These are phyloP conservation scores for Otocyon megalotis DNA, from an alignment of 2,113 vertebrate genomes.

Conservation along the genomic window DNA sequence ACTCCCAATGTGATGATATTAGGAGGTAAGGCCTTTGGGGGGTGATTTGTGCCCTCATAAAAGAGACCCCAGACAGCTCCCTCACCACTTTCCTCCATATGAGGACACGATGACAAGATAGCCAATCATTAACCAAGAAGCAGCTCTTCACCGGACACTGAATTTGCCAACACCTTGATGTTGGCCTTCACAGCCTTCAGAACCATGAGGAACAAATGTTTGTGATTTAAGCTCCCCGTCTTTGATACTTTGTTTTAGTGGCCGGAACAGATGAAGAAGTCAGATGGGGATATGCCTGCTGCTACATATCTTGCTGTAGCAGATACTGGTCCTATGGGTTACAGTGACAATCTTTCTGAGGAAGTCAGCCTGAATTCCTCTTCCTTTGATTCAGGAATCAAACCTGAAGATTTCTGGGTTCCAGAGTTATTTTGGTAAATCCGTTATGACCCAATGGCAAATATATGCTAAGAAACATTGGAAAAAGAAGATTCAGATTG, in stretches of 20 bases:
- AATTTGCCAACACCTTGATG: neutral
- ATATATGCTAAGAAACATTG: neutral
- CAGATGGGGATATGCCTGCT: neutral
- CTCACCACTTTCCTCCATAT: neutral
- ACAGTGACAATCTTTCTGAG: neutral
- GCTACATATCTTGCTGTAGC: accelerated
- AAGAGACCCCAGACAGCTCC: neutral
- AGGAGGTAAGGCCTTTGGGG: neutral
- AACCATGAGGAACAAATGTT: neutral
- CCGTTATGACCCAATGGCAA: neutral
- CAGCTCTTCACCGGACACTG: neutral
- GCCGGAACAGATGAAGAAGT: no score
- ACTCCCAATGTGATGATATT: no score
- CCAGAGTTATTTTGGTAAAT: neutral
- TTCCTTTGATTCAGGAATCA: neutral
- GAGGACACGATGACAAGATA: neutral
- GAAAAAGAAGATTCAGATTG: neutral
- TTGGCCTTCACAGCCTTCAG: neutral
- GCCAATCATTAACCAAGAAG: neutral
- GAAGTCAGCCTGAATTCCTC: neutral
- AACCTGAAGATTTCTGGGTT: neutral
- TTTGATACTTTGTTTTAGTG: neutral
- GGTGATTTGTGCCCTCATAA: neutral
- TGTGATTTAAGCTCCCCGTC: neutral
- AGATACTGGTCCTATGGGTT: neutral